These are phyloP conservation scores for Ligdia adustata DNA, from an alignment of 2,888 invertebrate species.

Conservation along the genomic window DNA sequence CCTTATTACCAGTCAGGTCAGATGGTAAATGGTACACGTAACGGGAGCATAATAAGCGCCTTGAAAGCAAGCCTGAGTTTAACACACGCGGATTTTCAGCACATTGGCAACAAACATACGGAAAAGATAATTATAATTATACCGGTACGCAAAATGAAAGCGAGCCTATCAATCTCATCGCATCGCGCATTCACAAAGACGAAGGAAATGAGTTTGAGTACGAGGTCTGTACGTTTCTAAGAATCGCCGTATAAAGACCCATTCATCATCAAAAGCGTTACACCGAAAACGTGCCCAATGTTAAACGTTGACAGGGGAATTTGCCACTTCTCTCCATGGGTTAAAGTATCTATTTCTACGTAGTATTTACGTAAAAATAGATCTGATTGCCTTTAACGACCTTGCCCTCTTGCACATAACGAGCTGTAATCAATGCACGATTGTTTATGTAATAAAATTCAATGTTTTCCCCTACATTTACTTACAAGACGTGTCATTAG, in stretches of 20 bases:
- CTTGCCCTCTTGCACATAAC: slow-evolving; percentile 49
- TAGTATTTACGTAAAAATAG: no score
- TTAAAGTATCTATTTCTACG: no score
- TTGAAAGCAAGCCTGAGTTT: background rate
- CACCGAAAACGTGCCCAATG: slow-evolving; percentile 38
- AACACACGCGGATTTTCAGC: background rate
- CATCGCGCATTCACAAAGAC: slow-evolving; percentile 27
- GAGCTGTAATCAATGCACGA: slow-evolving; percentile 56
- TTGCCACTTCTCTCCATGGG: slow-evolving; percentile 29
- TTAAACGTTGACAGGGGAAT: slow-evolving; percentile 31
- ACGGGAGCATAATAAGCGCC: background rate
- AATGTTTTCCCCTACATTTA: slow-evolving; percentile 8
- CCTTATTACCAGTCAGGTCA: background rate
- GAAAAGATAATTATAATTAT: slow-evolving; percentile 30
- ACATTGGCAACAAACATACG: slow-evolving; percentile 22
- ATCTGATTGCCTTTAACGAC: slow-evolving; percentile 51
- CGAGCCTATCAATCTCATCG: slow-evolving; percentile 27
- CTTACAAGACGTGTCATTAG: background rate
- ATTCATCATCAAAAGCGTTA: slow-evolving; percentile 46
- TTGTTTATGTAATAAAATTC: slow-evolving; percentile 32
- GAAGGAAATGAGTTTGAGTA: slow-evolving; percentile 28
- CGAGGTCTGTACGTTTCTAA: slow-evolving; percentile 32
- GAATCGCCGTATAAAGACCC: slow-evolving; percentile 40
- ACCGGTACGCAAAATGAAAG: slow-evolving; percentile 26
- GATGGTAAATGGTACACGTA: slow-evolving; percentile 1